These are phyloP conservation scores for Albula goreensis DNA, from an alignment of 2,113 vertebrate species.

Conservation along the genomic window DNA sequence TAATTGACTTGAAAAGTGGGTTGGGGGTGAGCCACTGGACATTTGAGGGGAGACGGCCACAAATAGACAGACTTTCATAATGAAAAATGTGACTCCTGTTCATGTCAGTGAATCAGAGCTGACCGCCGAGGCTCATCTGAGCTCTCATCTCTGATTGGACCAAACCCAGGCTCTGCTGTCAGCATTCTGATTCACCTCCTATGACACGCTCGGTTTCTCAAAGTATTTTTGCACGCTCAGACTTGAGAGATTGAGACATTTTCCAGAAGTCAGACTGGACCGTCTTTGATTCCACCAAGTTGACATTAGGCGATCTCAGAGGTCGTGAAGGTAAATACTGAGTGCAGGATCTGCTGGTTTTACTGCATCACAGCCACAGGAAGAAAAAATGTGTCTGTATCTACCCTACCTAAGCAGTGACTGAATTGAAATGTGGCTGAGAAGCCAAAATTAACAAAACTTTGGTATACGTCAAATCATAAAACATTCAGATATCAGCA, in stretches of 20 bases:
- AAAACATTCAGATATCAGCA: too few relatives aligned
- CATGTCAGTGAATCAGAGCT: slow-evolving; percentile 24
- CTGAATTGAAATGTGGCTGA: neutral
- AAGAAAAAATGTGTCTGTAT: neutral
- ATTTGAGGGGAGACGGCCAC: slow-evolving; percentile 33
- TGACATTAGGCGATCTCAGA: neutral
- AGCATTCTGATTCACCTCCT: neutral
- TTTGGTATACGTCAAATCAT: neutral
- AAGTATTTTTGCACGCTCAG: neutral
- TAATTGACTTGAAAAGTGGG: slow-evolving; percentile 18
- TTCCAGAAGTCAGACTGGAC: neutral
- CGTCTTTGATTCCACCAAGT: neutral
- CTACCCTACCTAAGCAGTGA: neutral
- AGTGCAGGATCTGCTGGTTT: neutral
- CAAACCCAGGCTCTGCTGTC: neutral
- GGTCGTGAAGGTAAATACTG: neutral
- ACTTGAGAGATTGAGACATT: neutral
- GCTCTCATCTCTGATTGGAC: slow-evolving; percentile 13
- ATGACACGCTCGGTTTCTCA: neutral
- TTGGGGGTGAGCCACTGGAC: slow-evolving; percentile 31
- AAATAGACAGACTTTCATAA: slow-evolving; percentile 32
- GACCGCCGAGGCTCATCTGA: slow-evolving; percentile 42
- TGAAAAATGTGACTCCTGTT: slow-evolving; percentile 49
- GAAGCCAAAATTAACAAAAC: neutral
- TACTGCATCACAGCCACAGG: neutral